Evolutionary conservation across 2,888 invertebrate genomes (phyloP).

Genomic region (Chrysotoxum bicinctum): DNA sequence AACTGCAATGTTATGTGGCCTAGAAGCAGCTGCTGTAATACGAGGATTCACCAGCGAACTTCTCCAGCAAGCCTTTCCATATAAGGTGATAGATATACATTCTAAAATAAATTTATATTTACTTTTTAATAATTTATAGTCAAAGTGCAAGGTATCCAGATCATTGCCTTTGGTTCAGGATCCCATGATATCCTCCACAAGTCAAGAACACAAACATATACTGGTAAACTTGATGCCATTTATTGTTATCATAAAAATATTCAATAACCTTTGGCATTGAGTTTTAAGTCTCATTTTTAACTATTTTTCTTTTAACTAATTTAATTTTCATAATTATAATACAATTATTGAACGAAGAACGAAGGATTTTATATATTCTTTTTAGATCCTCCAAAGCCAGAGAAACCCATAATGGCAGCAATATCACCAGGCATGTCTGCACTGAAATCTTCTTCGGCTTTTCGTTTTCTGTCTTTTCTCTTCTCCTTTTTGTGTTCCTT

Average conservation of each 20-base stretch:
- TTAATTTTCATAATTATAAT: background rate
- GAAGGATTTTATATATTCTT: conserved; percentile 82
- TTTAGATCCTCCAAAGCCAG: conserved; percentile 94
- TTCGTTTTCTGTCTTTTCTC: conserved; percentile 93
- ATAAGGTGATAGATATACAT: background rate
- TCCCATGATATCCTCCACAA: conserved; percentile 75
- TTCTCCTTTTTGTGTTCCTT: conserved; percentile 94
- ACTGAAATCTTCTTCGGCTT: conserved; percentile 86
- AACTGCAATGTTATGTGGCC: conserved; percentile 83
- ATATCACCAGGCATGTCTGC: conserved; percentile 86
- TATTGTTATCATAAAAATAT: conserved; percentile 36
- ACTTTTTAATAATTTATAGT: conserved; percentile 28
- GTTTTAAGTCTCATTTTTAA: conserved; percentile 1
- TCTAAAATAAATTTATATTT: background rate
- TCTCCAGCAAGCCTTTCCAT: conserved; percentile 34
- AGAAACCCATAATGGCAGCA: conserved; percentile 97
- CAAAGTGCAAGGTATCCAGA: conserved; percentile 75
- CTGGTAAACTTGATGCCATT: conserved; percentile 24
- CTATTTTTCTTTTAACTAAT: conserved; percentile 30
- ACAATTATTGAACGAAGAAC: conserved; percentile 3
- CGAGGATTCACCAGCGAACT: conserved; percentile 76
- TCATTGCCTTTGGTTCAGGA: conserved; percentile 77
- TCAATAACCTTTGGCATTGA: conserved; percentile 36
- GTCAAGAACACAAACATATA: background rate
- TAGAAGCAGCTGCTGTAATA: conserved; percentile 81